Conservation (phyloP, 2,888 invertebrate genomes). For the Thera obeliscata region DNA sequence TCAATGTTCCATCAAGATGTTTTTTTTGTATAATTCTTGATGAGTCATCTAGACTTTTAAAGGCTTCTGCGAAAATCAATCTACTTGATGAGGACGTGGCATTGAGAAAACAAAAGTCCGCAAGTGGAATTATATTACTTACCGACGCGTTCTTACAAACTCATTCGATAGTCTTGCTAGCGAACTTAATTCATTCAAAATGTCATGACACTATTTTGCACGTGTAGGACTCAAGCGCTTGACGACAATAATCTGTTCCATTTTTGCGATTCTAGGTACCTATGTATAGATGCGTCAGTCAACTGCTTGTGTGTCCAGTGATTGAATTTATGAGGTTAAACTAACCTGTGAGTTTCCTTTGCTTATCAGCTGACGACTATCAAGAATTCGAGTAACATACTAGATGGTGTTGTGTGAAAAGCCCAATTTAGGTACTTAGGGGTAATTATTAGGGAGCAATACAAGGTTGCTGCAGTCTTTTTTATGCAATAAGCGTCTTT, state of each 20-base stretch:
- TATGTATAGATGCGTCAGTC: constrained; percentile 10
- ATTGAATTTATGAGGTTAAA: constrained; percentile 5
- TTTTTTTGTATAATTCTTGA: neutral
- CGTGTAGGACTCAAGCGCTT: constrained; percentile 4
- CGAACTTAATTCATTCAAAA: neutral
- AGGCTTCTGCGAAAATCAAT: constrained; percentile 28
- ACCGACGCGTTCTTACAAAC: neutral
- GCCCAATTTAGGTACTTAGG: too few relatives aligned
- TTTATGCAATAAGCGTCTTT: too few relatives aligned
- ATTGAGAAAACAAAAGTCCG: neutral
- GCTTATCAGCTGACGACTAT: constrained; percentile 9
- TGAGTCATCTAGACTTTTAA: constrained; percentile 13
- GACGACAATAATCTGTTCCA: constrained; percentile 13
- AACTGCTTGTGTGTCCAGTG: constrained; percentile 3
- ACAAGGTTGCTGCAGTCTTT: too few relatives aligned
- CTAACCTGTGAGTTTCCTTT: neutral
- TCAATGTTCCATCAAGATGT: neutral
- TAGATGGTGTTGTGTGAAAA: too few relatives aligned
- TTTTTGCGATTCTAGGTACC: constrained; percentile 4
- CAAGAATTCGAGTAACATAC: neutral
- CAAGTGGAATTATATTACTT: neutral
- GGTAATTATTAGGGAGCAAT: too few relatives aligned
- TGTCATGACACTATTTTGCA: constrained; percentile 1
- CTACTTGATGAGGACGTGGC: neutral
- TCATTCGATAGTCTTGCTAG: neutral